phyloP scores from a whole-genome alignment of 2,888 invertebrate genomes.

The Trilocha varians region DNA sequence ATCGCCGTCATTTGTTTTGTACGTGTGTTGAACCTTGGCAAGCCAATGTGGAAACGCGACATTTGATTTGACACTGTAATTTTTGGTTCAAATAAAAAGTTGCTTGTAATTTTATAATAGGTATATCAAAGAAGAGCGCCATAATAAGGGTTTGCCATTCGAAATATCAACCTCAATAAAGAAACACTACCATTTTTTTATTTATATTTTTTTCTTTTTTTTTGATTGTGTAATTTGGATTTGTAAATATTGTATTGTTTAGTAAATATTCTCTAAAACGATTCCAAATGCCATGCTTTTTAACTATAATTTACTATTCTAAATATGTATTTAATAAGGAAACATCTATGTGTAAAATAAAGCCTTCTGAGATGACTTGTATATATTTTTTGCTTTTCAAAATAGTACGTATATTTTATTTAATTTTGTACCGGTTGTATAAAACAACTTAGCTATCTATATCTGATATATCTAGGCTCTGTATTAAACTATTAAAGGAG shows the following conservation, averaged over 20 bases:
- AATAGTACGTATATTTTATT: slow-evolving; percentile 41
- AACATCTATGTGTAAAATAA: slow-evolving; percentile 53
- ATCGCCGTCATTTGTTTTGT: too few species aligned
- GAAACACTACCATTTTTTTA: neutral
- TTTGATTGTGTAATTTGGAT: slow-evolving; percentile 25
- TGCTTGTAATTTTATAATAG: too few species aligned
- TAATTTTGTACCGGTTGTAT: slow-evolving; percentile 59
- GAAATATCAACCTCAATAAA: neutral
- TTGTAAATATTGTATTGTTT: slow-evolving; percentile 13
- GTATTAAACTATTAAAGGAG: slow-evolving; percentile 67
- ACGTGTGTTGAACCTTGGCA: too few species aligned
- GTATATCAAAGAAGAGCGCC: neutral
- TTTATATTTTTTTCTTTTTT: slow-evolving; percentile 13
- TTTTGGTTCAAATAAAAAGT: too few species aligned
- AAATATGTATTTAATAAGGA: slow-evolving; percentile 58
- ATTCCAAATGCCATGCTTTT: slow-evolving; percentile 31
- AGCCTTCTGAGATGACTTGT: slow-evolving; percentile 46
- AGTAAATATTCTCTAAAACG: slow-evolving; percentile 4
- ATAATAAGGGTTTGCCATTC: neutral
- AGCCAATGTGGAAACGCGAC: too few species aligned
- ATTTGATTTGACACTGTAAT: too few species aligned
- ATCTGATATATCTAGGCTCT: slow-evolving; percentile 56
- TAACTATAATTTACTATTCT: slow-evolving; percentile 61
- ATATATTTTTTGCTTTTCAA: slow-evolving; percentile 46
- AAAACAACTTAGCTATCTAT: slow-evolving; percentile 33